Conservation (phyloP, 2,113 vertebrate species). For the Himantopus leucocephalus region DNA sequence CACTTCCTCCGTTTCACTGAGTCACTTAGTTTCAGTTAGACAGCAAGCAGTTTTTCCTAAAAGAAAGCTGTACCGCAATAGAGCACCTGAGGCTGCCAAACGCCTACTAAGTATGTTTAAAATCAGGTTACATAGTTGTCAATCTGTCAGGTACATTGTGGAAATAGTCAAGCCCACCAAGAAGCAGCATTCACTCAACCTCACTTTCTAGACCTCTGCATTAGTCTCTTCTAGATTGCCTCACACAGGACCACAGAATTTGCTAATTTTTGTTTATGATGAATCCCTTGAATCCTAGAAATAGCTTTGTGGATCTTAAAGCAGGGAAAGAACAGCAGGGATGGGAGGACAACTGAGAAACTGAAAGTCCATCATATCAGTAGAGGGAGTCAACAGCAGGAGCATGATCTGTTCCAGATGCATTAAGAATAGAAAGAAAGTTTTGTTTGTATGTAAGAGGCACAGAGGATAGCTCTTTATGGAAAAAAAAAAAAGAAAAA, state of each 20-base stretch:
- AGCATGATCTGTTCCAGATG: not conserved
- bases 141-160: not conserved
- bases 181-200: not conserved
- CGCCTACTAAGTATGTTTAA: not conserved
- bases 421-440: not conserved
- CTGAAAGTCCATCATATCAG: not conserved
- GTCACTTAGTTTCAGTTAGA: not conserved
- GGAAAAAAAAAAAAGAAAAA: not conserved
- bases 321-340: not conserved
- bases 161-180: not conserved
- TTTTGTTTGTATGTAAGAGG: not conserved
- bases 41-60: not conserved
- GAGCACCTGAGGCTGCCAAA: not conserved
- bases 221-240: not conserved
- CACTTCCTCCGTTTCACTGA: not conserved
- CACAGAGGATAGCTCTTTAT: not conserved
- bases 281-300: not conserved
- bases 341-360: not conserved
- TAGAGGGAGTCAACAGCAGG: not conserved
- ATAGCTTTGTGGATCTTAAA: not conserved
- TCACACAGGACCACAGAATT: not conserved
- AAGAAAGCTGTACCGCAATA: not conserved
- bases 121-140: not conserved
- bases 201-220: not conserved
- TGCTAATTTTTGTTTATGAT: not conserved